Conservation (phyloP, 2,888 invertebrate genomes). For the Muschampia plurimacula region DNA sequence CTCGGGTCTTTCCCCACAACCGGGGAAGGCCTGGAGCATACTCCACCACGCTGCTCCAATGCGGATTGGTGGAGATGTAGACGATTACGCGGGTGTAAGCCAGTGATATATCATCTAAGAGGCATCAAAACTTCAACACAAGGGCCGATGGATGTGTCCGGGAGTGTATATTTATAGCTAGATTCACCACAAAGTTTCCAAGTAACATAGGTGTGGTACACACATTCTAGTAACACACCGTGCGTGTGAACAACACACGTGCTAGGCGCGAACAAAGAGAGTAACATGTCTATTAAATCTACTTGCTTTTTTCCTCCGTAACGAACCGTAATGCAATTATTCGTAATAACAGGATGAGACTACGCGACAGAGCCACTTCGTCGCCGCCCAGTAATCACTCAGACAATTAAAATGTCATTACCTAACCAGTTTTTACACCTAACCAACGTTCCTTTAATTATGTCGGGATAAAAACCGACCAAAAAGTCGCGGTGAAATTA, state of each 20-base stretch:
- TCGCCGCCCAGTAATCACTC: conserved; percentile 74
- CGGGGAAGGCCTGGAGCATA: too few relatives aligned
- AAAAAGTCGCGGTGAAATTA: conserved; percentile 58
- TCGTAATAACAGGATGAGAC: conserved; percentile 83
- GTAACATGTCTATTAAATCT: conserved; percentile 79
- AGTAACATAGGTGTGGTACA: not conserved
- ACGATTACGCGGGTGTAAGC: too few relatives aligned
- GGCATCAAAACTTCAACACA: too few relatives aligned
- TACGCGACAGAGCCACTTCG: conserved; percentile 70
- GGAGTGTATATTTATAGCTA: not conserved
- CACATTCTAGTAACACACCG: not conserved
- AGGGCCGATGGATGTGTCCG: too few relatives aligned
- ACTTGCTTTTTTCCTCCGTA: conserved; percentile 73
- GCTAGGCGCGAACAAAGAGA: conserved; percentile 79
- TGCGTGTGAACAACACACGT: conserved; percentile 73
- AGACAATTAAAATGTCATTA: conserved; percentile 85
- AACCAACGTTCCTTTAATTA: conserved; percentile 74
- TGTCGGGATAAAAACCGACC: conserved; percentile 63
- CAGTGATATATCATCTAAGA: too few relatives aligned
- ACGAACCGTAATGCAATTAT: conserved; percentile 85
- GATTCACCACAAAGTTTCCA: not conserved
- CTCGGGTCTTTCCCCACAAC: too few relatives aligned
- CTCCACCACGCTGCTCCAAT: too few relatives aligned
- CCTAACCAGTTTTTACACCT: conserved; percentile 79
- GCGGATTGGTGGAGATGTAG: too few relatives aligned